phyloP scores from a whole-genome alignment of 1,140 invertebrate genomes.

The Camponotus pennsylvanicus region DNA sequence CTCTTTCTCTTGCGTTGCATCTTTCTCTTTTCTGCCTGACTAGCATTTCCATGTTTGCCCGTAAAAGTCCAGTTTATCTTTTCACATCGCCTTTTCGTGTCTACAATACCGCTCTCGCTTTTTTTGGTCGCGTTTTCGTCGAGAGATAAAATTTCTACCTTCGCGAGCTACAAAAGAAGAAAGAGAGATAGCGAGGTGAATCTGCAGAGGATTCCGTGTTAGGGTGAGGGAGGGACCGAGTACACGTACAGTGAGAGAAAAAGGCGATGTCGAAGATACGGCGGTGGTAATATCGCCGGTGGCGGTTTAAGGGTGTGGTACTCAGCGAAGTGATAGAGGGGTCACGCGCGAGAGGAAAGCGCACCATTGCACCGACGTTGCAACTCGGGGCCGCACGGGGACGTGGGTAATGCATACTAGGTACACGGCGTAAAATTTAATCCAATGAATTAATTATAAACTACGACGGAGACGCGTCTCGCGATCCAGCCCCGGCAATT shows the following conservation, averaged over 20 bases:
- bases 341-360: background rate
- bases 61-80: conserved; percentile 24
- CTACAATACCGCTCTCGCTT: background rate
- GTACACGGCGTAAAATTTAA: conserved; percentile 76
- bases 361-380: background rate
- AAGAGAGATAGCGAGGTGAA: background rate
- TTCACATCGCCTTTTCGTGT: background rate
- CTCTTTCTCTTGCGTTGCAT: background rate
- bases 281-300: conserved; percentile 13
- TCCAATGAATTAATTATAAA: conserved; percentile 81
- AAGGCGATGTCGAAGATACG: conserved; percentile 7
- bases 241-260: conserved; percentile 29
- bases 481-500: conserved; percentile 65
- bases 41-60: conserved; percentile 8
- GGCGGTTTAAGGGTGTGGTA: conserved; percentile 29
- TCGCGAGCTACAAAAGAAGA: background rate
- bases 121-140: background rate
- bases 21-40: background rate
- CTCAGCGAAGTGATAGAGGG: background rate
- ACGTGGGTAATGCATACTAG: conserved; percentile 71
- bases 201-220: conserved; percentile 10
- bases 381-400: background rate
- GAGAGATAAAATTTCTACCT: conserved; percentile 24
- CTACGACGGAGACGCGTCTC: conserved; percentile 65
- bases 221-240: background rate